These are phyloP conservation scores for Pammene aurita DNA, from an alignment of 2,888 invertebrate genomes.

Conservation along the genomic window DNA sequence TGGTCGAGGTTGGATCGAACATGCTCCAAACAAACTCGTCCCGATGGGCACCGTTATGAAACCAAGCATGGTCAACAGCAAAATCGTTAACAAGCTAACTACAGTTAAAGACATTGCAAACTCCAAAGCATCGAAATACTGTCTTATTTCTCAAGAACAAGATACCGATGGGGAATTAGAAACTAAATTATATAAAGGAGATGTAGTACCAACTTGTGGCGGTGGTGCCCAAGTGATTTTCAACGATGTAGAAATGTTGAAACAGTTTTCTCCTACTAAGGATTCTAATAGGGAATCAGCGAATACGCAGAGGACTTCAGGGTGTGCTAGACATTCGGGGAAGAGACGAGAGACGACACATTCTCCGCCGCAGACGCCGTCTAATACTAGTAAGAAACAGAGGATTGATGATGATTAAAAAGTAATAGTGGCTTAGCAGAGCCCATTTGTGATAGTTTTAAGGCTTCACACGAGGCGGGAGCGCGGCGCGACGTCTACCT, in stretches of 20 bases:
- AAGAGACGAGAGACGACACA: slow-evolving; percentile 70
- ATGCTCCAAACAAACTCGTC: slow-evolving; percentile 90
- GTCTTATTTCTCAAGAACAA: slow-evolving; percentile 95
- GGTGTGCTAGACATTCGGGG: slow-evolving; percentile 73
- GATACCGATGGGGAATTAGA: slow-evolving; percentile 96
- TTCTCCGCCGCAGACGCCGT: slow-evolving; percentile 75
- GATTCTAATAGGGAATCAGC: slow-evolving; percentile 57
- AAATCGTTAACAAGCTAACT: slow-evolving; percentile 92
- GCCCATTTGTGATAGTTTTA: too few relatives aligned
- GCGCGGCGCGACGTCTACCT: too few relatives aligned
- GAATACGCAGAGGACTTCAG: slow-evolving; percentile 53
- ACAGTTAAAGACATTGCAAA: slow-evolving; percentile 90
- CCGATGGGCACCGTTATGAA: slow-evolving; percentile 95
- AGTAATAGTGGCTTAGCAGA: too few relatives aligned
- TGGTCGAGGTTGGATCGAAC: slow-evolving; percentile 92
- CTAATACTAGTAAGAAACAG: slow-evolving; percentile 77
- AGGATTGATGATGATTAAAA: slow-evolving; percentile 68
- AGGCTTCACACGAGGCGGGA: too few relatives aligned
- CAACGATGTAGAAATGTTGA: slow-evolving; percentile 95
- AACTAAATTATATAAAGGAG: slow-evolving; percentile 96
- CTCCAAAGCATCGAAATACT: slow-evolving; percentile 91
- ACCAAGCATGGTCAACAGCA: slow-evolving; percentile 91
- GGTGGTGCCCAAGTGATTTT: slow-evolving; percentile 98
- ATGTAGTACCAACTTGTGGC: slow-evolving; percentile 95
- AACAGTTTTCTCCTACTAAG: slow-evolving; percentile 89